These are phyloP conservation scores for Ctenodactylus gundi DNA, from an alignment of 2,113 vertebrate species.

Conservation along the genomic window DNA sequence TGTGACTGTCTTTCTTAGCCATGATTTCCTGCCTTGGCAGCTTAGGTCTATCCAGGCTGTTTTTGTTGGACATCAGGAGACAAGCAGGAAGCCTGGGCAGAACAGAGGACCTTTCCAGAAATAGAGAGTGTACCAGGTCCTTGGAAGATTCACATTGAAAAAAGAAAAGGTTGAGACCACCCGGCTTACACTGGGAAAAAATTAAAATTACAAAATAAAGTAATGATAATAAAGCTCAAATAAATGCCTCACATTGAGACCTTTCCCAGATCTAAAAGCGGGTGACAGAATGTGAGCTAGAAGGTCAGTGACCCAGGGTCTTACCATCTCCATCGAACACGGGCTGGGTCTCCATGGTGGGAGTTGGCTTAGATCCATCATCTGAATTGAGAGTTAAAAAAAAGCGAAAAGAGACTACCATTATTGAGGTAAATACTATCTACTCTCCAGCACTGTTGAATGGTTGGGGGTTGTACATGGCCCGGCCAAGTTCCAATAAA, in stretches of 20 bases:
- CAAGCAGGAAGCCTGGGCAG: constrained; percentile 57
- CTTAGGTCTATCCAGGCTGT: constrained; percentile 45
- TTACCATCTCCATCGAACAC: constrained; percentile 95
- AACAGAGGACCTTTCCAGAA: constrained; percentile 56
- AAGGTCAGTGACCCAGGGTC: not conserved
- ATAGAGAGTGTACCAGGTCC: constrained; percentile 28
- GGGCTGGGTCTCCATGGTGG: constrained; percentile 95
- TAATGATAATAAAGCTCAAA: constrained; percentile 35
- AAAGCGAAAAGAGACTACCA: constrained; percentile 99
- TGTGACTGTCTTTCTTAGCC: constrained; percentile 3
- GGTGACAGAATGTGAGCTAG: not conserved
- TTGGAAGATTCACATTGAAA: constrained; percentile 53
- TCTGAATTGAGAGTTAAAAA: constrained; percentile 99
- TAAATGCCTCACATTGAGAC: constrained; percentile 23
- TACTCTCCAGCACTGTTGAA: constrained; percentile 99
- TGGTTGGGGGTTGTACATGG: constrained; percentile 98
- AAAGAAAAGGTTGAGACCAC: constrained; percentile 64
- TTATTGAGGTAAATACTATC: constrained; percentile 99
- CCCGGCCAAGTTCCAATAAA: constrained; percentile 89
- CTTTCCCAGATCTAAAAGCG: not conserved
- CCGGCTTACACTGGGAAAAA: constrained; percentile 53
- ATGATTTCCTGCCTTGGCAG: constrained; percentile 42
- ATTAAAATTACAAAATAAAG: constrained; percentile 45
- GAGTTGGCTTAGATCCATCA: constrained; percentile 96
- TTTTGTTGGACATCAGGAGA: constrained; percentile 72